These are phyloP conservation scores for Torymus texanus DNA, from an alignment of 2,888 invertebrate species.

Conservation along the genomic window DNA sequence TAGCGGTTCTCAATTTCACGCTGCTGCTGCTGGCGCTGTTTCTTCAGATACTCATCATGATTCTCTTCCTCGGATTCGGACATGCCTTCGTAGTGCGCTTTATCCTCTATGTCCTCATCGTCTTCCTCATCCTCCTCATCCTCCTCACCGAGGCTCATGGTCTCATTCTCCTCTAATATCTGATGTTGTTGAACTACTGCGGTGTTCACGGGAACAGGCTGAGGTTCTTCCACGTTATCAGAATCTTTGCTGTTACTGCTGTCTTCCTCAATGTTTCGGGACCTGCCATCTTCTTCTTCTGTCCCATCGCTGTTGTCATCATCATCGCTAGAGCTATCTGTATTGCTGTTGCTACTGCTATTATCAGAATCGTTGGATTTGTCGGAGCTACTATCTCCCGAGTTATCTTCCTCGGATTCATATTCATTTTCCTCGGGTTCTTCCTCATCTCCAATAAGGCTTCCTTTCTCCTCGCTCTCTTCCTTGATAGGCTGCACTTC, in stretches of 20 bases:
- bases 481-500: constrained; percentile 56
- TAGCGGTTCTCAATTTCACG: constrained; percentile 35
- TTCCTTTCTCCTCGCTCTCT: constrained; percentile 64
- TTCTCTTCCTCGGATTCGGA: constrained; percentile 46
- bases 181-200: not conserved
- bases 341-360: constrained; percentile 38
- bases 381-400: constrained; percentile 55
- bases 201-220: constrained; percentile 22
- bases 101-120: constrained; percentile 54
- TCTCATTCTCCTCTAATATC: constrained; percentile 54
- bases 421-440: constrained; percentile 61
- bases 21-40: constrained; percentile 24
- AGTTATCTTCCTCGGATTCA: constrained; percentile 57
- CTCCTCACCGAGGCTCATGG: constrained; percentile 61
- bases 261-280: constrained; percentile 23
- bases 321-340: constrained; percentile 48
- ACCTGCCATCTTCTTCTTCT: constrained; percentile 27
- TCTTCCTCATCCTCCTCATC: constrained; percentile 62
- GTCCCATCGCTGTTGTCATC: constrained; percentile 34
- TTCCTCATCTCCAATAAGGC: constrained; percentile 63
- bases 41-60: constrained; percentile 36
- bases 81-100: constrained; percentile 47
- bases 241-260: constrained; percentile 46
- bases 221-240: constrained; percentile 37
- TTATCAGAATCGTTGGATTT: constrained; percentile 52